phyloP scores from a whole-genome alignment of 2,797 vertebrate genomes.

The Pantherophis vulpinus region DNA sequence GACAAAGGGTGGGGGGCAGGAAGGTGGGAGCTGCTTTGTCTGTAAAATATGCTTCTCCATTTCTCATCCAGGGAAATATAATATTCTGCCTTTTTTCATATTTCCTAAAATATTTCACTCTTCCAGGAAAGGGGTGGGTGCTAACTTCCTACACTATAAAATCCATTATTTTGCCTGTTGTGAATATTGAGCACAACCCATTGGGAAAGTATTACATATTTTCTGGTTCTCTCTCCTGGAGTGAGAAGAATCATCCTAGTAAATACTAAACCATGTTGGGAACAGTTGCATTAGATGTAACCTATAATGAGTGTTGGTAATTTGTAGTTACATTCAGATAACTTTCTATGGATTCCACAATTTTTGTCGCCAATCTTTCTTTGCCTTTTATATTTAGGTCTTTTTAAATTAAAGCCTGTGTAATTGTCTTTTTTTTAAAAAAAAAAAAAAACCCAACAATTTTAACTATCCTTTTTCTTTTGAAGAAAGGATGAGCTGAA shows the following conservation, averaged over 20 bases:
- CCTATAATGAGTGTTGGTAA: neutral
- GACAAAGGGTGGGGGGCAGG: no score
- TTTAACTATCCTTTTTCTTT: neutral
- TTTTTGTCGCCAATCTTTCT: neutral
- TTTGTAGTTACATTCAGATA: neutral
- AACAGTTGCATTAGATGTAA: neutral
- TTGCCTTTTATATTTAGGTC: neutral
- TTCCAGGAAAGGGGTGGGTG: no score
- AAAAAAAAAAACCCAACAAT: neutral
- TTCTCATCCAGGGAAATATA: no score
- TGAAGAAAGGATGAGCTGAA: neutral
- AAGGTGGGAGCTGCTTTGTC: no score
- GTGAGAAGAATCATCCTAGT: neutral
- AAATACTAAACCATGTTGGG: neutral
- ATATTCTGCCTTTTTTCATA: no score
- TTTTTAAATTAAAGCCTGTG: neutral
- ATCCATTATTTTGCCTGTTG: neutral
- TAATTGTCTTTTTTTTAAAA: neutral
- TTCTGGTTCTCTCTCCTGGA: neutral
- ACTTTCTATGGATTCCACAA: neutral
- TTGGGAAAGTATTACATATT: neutral
- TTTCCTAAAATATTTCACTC: no score
- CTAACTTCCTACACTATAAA: neutral
- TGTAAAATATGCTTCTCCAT: no score
- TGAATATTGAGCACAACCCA: neutral